Base-by-base conservation (phyloP, 2,888 invertebrate species). In the Synergus umbraculus region DNA sequence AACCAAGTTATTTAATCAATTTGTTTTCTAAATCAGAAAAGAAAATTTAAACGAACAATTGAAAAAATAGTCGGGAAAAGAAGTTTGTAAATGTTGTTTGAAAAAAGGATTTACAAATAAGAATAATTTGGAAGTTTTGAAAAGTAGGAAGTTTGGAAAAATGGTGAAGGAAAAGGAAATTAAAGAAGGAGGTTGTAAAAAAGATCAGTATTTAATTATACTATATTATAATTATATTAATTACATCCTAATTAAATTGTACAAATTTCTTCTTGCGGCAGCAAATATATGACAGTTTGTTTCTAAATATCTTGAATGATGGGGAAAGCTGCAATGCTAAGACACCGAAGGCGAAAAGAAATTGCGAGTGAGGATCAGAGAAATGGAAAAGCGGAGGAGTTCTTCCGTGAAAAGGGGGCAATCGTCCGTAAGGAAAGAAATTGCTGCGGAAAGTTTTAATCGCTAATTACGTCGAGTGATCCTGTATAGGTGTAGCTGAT, bases 371-470 rank as follows among this genome's bases (percentile, higher is more conserved):
- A 76, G 29, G 54, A 64, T 76, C 58, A 43, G 58, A 82, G 81
- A 79, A 82, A 84, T 84, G 83, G 83, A 85, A 82, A 60, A 60
- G 12, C 22, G 60, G 12, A 22, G 22, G 12, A 60, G 60, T 60
- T 60, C 60, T 60, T 60, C 60, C 60, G 60, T 29, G 60, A 63
- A 76, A 44, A 18, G 4, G 13, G 37, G 18, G 22, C 76, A 69
- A 79, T 79, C 43, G 77, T 22, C 65, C 77, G 64, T 54, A 84
- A 85, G 82, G 79, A 83, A 87, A 87, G 83, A 86, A 89, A 86
- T 86, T 84, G 79, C 82, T 80, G 79, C 49, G 83, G 78, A 86
- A 88, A 89, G 84, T 88, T 89, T 88, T 86, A 87, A 87, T 88
- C 88, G 88, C 86, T 89, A 88, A 88, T 89, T 87, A 89, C 84